Conservation (phyloP, 2,888 invertebrate species). For the Eulithis prunata region DNA sequence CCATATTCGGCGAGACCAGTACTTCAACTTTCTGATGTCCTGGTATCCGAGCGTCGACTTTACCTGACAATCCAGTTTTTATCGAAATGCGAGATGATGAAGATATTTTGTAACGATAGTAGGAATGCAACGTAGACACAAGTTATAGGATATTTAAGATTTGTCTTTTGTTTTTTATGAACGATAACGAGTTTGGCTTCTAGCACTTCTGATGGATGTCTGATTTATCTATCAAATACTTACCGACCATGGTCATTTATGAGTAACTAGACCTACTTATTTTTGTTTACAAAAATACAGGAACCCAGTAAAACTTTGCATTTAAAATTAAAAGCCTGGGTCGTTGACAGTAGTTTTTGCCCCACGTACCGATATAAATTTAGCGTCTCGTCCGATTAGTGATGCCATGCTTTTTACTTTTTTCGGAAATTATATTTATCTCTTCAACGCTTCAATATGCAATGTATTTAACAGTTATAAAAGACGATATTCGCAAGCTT, state of each 20-base stretch:
- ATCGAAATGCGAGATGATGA: slow-evolving; percentile 23
- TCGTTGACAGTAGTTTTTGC: slow-evolving; percentile 40
- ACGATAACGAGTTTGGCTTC: no score
- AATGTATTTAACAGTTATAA: no score
- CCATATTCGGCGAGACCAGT: slow-evolving; percentile 56
- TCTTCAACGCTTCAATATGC: no score
- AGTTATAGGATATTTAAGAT: background rate
- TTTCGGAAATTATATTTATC: background rate
- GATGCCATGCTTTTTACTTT: slow-evolving; percentile 17
- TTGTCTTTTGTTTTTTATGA: background rate
- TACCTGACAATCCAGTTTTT: slow-evolving; percentile 37
- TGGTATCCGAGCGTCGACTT: slow-evolving; percentile 50
- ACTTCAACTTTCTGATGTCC: slow-evolving; percentile 66
- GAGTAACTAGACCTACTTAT: no score
- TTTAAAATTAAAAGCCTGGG: slow-evolving; percentile 23
- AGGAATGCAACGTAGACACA: slow-evolving; percentile 24
- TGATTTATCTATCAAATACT: slow-evolving; percentile 15
- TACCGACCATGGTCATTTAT: no score
- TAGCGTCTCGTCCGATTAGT: slow-evolving; percentile 37
- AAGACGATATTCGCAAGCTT: background rate
- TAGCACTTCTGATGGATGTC: background rate
- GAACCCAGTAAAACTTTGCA: slow-evolving; percentile 6
- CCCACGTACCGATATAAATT: slow-evolving; percentile 33
- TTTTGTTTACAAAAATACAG: no score
- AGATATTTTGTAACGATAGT: slow-evolving; percentile 30